Evolutionary conservation across 1,140 invertebrate genomes (phyloP).

Genomic region (Rhopalosiphum maidis): DNA sequence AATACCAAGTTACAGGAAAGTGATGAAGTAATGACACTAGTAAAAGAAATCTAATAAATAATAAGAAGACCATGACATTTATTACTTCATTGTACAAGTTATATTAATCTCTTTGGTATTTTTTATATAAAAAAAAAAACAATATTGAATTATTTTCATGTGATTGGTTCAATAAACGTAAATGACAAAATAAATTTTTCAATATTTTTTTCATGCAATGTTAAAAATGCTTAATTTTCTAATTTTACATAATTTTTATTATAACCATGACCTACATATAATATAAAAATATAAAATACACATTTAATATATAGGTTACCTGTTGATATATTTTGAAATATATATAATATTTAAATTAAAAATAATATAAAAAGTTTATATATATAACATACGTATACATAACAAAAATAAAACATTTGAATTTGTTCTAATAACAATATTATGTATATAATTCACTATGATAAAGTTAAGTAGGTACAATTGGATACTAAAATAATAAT

Average conservation of each 20-base stretch:
- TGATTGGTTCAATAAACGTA: slow-evolving; percentile 16
- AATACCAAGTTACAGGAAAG: neutral
- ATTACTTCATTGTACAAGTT: slow-evolving; percentile 8
- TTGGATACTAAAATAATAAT: slow-evolving; percentile 3
- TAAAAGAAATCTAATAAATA: neutral
- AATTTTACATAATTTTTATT: neutral
- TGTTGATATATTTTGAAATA: neutral
- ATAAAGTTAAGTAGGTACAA: slow-evolving; percentile 6
- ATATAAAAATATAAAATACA: neutral
- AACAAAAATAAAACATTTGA: neutral
- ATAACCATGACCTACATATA: neutral
- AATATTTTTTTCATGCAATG: neutral
- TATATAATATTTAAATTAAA: neutral
- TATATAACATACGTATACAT: neutral
- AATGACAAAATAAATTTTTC: neutral
- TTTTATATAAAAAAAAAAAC: neutral
- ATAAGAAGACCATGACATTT: neutral
- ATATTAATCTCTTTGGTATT: slow-evolving; percentile 36
- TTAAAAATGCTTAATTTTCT: slow-evolving; percentile 22
- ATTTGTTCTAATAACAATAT: slow-evolving; percentile 26
- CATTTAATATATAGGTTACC: neutral
- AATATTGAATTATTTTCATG: neutral
- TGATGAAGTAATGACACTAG: neutral
- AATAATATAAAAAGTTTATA: neutral
- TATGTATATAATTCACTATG: slow-evolving; percentile 13